These are phyloP conservation scores for Ptychochromis oligacanthus DNA, from an alignment of 2,113 vertebrate species.

Conservation along the genomic window DNA sequence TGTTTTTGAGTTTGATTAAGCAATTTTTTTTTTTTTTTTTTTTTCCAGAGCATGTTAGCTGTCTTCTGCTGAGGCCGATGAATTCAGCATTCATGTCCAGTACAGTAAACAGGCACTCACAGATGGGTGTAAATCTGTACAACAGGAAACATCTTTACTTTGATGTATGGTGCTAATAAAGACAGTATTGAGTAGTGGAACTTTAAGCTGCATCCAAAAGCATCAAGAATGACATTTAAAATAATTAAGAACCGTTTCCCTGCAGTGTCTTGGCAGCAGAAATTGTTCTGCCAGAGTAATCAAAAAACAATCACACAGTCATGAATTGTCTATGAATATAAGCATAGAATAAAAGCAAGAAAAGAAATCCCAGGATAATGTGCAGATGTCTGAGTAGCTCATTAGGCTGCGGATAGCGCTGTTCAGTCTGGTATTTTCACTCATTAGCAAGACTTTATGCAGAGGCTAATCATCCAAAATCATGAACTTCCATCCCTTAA, in stretches of 20 bases:
- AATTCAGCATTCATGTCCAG: background rate
- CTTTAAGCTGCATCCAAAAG: background rate
- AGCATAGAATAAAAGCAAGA: background rate
- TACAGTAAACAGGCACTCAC: background rate
- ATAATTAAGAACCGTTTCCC: background rate
- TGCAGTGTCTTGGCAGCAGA: conserved; percentile 27
- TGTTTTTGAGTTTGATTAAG: no score
- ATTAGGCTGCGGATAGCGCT: conserved; percentile 5
- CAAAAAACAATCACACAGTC: conserved; percentile 12
- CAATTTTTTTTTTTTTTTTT: no score
- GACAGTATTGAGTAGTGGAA: background rate
- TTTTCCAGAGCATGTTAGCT: no score
- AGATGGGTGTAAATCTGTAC: background rate
- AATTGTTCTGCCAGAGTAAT: background rate
- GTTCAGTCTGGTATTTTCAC: conserved; percentile 28
- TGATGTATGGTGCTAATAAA: background rate
- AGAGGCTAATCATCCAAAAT: conserved; percentile 48
- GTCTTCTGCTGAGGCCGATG: background rate
- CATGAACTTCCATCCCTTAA: conserved; percentile 15
- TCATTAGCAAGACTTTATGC: conserved; percentile 55
- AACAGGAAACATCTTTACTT: background rate
- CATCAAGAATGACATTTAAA: conserved; percentile 18
- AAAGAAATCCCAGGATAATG: conserved; percentile 11
- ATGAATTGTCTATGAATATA: conserved; percentile 10
- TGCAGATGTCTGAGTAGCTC: conserved; percentile 41